Conservation (phyloP, 2,888 invertebrate genomes). For the Melinaea marsaeus region DNA sequence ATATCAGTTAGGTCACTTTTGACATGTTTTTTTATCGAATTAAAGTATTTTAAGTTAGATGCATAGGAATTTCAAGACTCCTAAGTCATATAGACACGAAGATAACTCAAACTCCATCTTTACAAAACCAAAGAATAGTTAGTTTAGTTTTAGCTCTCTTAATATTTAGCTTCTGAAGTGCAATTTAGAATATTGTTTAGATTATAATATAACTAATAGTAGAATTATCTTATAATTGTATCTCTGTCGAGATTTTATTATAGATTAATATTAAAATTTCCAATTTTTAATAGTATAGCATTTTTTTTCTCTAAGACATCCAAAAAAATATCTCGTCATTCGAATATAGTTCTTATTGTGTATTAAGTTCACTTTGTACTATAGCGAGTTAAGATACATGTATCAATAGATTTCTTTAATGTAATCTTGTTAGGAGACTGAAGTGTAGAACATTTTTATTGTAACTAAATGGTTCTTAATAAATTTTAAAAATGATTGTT, state of each 20-base stretch:
- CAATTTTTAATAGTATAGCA: neutral
- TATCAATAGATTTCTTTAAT: constrained; percentile 32
- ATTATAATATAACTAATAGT: constrained; percentile 40
- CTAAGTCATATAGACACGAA: neutral
- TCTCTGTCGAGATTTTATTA: too few relatives aligned
- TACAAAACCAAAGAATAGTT: constrained; percentile 1
- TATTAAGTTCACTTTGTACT: constrained; percentile 1
- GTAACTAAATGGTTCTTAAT: constrained; percentile 71
- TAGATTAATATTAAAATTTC: too few relatives aligned
- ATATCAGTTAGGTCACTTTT: too few relatives aligned
- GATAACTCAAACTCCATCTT: neutral
- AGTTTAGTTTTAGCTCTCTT: constrained; percentile 6
- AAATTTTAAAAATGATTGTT: constrained; percentile 45
- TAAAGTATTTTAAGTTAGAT: too few relatives aligned
- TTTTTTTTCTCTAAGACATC: neutral
- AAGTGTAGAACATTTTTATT: constrained; percentile 66
- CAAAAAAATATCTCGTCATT: neutral
- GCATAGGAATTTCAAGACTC: neutral
- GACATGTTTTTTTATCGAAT: too few relatives aligned
- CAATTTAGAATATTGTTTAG: constrained; percentile 30
- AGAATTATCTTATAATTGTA: constrained; percentile 33
- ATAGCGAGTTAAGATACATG: constrained; percentile 14
- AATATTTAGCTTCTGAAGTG: neutral
- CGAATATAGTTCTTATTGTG: neutral
- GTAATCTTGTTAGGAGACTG: constrained; percentile 70